Percentiles rank a stretch among this genome's conserved stretches.
These are phyloP conservation scores for Eucidaris tribuloides DNA, from an alignment of 35 echinoderm and acorn worm genomes.

Conservation along the genomic window DNA sequence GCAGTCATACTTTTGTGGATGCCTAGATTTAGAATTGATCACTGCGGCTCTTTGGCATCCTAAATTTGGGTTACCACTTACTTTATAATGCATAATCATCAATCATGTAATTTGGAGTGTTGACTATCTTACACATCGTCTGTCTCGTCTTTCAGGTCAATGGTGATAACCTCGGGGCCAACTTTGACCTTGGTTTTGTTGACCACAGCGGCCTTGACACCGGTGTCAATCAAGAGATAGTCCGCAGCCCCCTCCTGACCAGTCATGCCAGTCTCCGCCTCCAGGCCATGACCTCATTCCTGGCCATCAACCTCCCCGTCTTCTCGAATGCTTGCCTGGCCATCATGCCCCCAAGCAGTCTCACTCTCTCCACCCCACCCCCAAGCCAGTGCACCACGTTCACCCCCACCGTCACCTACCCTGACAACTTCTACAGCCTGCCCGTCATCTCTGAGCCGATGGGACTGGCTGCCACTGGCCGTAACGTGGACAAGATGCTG, in stretches of 20 bases:
- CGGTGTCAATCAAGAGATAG: constrained; percentile 59
- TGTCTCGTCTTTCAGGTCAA: not conserved
- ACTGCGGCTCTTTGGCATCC: no score
- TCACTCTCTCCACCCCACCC: constrained; percentile 18
- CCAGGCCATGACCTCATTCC: constrained; percentile 60
- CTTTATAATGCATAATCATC: no score
- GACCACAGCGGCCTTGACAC: constrained; percentile 40
- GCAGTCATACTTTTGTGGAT: no score
- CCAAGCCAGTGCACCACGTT: not conserved
- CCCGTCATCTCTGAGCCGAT: not conserved
- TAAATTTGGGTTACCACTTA: no score
- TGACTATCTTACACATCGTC: no score
- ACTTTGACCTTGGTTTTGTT: constrained; percentile 41
- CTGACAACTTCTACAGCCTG: constrained; percentile 11
- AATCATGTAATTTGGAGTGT: no score
- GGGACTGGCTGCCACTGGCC: not conserved
- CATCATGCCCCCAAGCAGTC: constrained; percentile 45
- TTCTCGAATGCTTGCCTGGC: constrained; percentile 67
- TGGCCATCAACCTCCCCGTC: constrained; percentile 46
- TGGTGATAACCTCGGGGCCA: constrained; percentile 31
- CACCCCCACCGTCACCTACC: constrained; percentile 37
- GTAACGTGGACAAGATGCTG: constrained; percentile 34
- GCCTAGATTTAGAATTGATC: no score
- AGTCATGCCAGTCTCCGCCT: constrained; percentile 56
- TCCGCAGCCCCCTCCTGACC: constrained; percentile 73